A percentile compares a stretch with the other conserved stretches of the same genome.
Evolutionary conservation across 2,113 vertebrate genomes (phyloP).

Genomic region (Seriola aureovittata): DNA sequence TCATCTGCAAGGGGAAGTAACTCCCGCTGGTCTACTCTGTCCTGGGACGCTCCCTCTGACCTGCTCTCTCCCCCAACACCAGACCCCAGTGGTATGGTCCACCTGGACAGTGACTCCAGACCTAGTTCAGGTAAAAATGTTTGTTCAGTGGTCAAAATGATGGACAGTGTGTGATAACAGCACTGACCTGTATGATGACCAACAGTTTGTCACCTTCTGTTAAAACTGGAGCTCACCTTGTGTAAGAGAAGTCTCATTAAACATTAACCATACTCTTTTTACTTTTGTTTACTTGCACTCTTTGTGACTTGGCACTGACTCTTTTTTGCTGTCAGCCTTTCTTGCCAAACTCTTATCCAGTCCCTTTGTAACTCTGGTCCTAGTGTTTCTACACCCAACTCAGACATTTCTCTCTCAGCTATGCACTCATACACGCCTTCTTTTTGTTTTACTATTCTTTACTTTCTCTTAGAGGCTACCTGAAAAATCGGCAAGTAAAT

Average conservation of each 20-base stretch:
- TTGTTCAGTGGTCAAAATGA: background rate
- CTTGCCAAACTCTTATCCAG: constrained; percentile 53
- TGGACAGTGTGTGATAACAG: constrained; percentile 10
- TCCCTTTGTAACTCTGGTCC: constrained; percentile 31
- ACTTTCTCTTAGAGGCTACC: background rate
- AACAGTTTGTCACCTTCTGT: constrained; percentile 38
- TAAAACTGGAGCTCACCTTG: constrained; percentile 40
- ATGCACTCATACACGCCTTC: background rate
- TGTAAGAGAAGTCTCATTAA: constrained; percentile 62
- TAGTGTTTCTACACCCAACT: constrained; percentile 15
- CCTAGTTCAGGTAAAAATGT: constrained; percentile 84
- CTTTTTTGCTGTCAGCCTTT: constrained; percentile 19
- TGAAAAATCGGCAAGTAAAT: background rate
- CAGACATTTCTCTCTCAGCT: constrained; percentile 22
- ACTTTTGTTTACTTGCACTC: constrained; percentile 64
- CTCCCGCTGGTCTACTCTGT: constrained; percentile 82
- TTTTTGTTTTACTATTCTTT: background rate
- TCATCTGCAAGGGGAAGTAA: constrained; percentile 59
- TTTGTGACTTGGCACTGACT: constrained; percentile 50
- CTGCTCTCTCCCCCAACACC: constrained; percentile 82
- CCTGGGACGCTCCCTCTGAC: constrained; percentile 84
- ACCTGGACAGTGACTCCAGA: constrained; percentile 83
- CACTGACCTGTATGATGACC: constrained; percentile 28
- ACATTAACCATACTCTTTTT: constrained; percentile 75
- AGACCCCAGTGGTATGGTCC: constrained; percentile 65